A percentile compares a stretch with the other conserved stretches of the same genome.
phyloP scores from a whole-genome alignment of 2,888 invertebrate genomes.

The Octonoba sinensis region DNA sequence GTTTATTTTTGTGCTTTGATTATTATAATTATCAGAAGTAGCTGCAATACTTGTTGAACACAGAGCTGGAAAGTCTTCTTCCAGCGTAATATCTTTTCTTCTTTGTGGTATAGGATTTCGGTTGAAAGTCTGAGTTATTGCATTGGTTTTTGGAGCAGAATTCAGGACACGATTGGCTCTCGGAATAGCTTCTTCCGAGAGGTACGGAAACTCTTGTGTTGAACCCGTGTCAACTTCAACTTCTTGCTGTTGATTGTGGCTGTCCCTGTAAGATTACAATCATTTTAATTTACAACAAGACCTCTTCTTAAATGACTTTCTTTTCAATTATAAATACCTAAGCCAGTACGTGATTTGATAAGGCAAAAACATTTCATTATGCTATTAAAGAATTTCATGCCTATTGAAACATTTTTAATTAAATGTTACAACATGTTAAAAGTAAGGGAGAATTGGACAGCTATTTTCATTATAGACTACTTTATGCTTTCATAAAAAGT shows the following conservation, averaged over 20 bases:
- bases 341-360: too few relatives aligned
- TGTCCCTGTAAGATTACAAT: slow-evolving; percentile 11
- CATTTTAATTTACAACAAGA: not conserved
- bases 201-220: slow-evolving; percentile 54
- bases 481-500: too few relatives aligned
- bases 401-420: too few relatives aligned
- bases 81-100: slow-evolving; percentile 23
- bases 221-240: slow-evolving; percentile 41
- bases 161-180: not conserved
- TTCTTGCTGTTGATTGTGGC: slow-evolving; percentile 1
- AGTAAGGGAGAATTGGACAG: too few relatives aligned
- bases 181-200: slow-evolving; percentile 40
- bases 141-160: not conserved
- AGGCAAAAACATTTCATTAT: too few relatives aligned
- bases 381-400: too few relatives aligned
- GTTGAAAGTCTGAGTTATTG: slow-evolving; percentile 28
- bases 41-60: slow-evolving; percentile 14
- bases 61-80: slow-evolving; percentile 66
- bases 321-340: too few relatives aligned
- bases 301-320: not conserved
- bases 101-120: slow-evolving; percentile 19
- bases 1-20: slow-evolving; percentile 43
- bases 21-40: slow-evolving; percentile 3
- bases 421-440: too few relatives aligned
- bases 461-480: too few relatives aligned